Base-by-base conservation (phyloP, 2,113 vertebrate genomes). In the Antidorcas marsupialis region DNA sequence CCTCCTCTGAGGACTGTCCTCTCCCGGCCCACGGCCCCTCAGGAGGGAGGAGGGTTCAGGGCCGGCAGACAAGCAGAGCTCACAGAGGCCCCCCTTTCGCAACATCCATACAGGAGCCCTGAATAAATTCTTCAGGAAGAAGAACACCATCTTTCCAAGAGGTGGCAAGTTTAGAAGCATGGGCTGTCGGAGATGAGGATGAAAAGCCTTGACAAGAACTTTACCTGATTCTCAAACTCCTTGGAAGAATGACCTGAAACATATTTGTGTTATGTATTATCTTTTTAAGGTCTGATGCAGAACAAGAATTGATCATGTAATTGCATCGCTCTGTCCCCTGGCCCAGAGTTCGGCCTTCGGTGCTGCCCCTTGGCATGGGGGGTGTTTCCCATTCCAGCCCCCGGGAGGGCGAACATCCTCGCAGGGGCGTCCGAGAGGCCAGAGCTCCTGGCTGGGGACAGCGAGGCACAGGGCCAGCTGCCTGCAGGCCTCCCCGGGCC, bases 381-480 rank as follows among this genome's bases (percentile, higher is more conserved):
- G 16, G 9, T 13, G 2, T 89, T 57, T 52, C 33, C 47, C 13
- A 1, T 19, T 79, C 76, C 45, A 21, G n/a, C 25, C 55, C 89
- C 57, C 6, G 30, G 55, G 57, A 86, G 5, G 76, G 27, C 23
- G 5, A 33, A 3, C 10, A 52, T 7, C 30, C 23, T 62, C 36
- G 7, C 11, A 45, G 21, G 30, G 39, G 27, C 19, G 30, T 97
- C 39, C 3, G n/a, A 39, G 50, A 27, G 25, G 7, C 17, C 11
- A n/a, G 87, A 1, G 2, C 13, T 9, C 13, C 67, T 13, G 3
- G 27, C 52, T 17, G 25, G 33, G 16, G 57, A 0, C 12, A 21
- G 27, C 1, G 7, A 71, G 67, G 43, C 39, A 16, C 19, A 16
- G 36, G 79, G 33, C 4, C 3, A 1, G 50, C 2, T 5, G 50